A percentile compares a stretch with the other conserved stretches of the same genome.
Evolutionary conservation across 1,140 invertebrate species (phyloP).

Genomic region (Antheraea pernyi): DNA sequence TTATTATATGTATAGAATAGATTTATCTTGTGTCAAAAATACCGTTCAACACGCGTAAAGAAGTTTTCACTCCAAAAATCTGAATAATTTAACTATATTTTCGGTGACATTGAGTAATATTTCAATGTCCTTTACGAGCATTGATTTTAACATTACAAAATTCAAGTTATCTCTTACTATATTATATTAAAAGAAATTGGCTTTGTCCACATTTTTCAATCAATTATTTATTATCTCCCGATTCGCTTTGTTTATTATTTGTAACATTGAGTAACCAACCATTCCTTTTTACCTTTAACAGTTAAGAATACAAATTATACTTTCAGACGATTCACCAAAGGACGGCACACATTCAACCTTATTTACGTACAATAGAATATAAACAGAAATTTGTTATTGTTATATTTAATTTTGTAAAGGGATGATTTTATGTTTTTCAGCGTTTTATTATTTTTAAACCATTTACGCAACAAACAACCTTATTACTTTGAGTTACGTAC

Average conservation of each 20-base stretch:
- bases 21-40: no score
- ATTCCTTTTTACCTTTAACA: neutral
- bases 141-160: neutral
- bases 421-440: neutral
- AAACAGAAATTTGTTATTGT: neutral
- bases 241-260: neutral
- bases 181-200: neutral
- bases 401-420: neutral
- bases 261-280: neutral
- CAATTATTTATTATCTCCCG: conserved; percentile 1
- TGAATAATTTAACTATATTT: no score
- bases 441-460: neutral
- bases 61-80: no score
- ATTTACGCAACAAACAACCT: neutral
- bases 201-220: neutral
- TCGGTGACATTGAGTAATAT: no score
- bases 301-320: neutral
- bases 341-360: neutral
- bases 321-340: neutral
- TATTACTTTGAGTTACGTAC: neutral
- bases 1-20: no score
- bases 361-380: neutral
- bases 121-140: neutral
- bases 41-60: no score
- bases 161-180: neutral